Evolutionary conservation across 1,140 invertebrate species (phyloP).

Genomic region (Bathynomus jamesi): DNA sequence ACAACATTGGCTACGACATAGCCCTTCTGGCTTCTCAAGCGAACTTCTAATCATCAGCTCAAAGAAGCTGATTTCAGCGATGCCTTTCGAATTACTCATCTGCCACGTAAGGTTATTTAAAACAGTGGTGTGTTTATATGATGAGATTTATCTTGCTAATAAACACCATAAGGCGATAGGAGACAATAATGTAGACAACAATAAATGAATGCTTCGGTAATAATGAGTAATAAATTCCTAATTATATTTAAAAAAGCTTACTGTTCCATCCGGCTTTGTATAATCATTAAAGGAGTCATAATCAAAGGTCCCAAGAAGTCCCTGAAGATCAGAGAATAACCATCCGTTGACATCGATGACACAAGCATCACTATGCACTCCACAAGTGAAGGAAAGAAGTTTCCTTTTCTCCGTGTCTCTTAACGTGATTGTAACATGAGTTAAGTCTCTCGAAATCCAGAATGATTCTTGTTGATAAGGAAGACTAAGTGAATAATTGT

Average conservation of each 20-base stretch:
- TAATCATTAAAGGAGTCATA: background rate
- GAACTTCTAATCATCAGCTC: no score
- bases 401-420: background rate
- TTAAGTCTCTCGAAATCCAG: background rate
- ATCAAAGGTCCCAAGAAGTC: background rate
- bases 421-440: background rate
- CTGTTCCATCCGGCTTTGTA: background rate
- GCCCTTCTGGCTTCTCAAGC: no score
- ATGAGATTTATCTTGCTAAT: no score
- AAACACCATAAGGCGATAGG: no score
- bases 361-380: background rate
- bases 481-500: background rate
- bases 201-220: no score
- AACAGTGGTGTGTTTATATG: no score
- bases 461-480: background rate
- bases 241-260: background rate
- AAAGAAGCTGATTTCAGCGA: no score
- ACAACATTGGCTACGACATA: no score
- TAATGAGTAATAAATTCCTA: no score
- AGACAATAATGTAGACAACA: no score
- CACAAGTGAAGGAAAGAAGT: background rate
- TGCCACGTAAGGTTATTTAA: no score
- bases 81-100: no score
- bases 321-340: background rate
- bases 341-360: background rate